Base-by-base conservation (phyloP, 2,888 invertebrate species). In the Metacarcinus magister region DNA sequence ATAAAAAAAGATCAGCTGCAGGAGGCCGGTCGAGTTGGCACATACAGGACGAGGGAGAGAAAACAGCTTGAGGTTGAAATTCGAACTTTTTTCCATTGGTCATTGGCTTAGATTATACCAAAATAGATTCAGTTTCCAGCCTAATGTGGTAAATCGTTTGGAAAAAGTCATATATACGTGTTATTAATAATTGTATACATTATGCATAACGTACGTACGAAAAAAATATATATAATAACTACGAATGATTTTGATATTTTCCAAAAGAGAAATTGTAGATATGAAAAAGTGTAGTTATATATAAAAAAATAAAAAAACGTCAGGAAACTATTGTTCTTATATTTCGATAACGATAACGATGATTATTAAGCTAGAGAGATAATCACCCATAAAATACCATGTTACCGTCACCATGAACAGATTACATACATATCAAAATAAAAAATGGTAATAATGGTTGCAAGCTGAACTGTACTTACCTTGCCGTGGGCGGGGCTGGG, bases 1-100 rank as follows among this genome's bases (percentile, higher is more conserved):
- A 92, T 48, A 92, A 92, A 92, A 48, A 48, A 32, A 16, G 60
- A 7, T 39, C 92, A 19, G 28, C 19, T 92, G 48, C 60, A 92
- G 92, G 92, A 92, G 39, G 32, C 39, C 13, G 92, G 7, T 54
- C 92, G 54, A 92, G 19, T n/a, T 54, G 60, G 92, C 92, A 92
- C 46, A 39, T 16, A 48, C 46, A 39, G 46, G 46, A 28, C 46
- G n/a, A 32, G 92, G 92, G 91, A 92, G 32, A 23, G 32, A 92
- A 28, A 28, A 92, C 92, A 48, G 32, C 46, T 92, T 28, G 19
- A 92, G 39, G 10, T 32, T 44, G 54, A 92, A 48, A 92, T 54
- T 92, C 16, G 32, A 54, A 54, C 32, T 32, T 39, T 48, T 92
- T 54, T 92, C 10, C 32, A 8, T 87, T 87, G 32, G 54, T 60